Base-by-base conservation (phyloP, 2,113 vertebrate species). In the Steatornis caripensis region DNA sequence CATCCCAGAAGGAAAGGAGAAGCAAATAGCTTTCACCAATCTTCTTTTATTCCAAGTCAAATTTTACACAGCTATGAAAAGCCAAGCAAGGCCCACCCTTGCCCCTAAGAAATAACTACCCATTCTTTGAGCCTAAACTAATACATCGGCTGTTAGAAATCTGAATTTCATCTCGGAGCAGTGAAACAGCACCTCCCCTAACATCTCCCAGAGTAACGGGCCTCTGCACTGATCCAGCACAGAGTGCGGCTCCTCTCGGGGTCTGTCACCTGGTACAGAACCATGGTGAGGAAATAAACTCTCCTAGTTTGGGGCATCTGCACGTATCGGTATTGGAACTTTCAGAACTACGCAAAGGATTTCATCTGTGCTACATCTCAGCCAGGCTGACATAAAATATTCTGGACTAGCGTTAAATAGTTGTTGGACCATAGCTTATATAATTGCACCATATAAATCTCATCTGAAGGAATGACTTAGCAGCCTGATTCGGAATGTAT, bases 311-410 rank as follows among this genome's bases (percentile, higher is more conserved):
- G 37, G 37, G 24, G 21, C n/a, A 55, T 12, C 45, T 53, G 7
- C 29, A 5, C 3, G 8, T 49, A 45, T 11, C 45, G 5, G 3
- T 9, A 26, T 3, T 2, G 4, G 7, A 5, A 26, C n/a, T 82
- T 62, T 41, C 32, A 70, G 46, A 75, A 49, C 29, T 4, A 37
- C 4, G 14, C 15, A 22, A 72, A 32, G 24, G 13, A 75, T 71
- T 82, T 45, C 62, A 48, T 32, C 45, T 34, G 20, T 5, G 17
- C 23, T 48, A 19, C 12, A 27, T 22, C 49, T 86, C 65, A 71
- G 37, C 30, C 48, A 60, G 48, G 10, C 14, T 55, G 36, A 54
- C 14, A 17, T 6, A 24, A 90, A 92, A 61, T n/a, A 32, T 43
- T 76, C 54, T 22, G 4, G 32, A n/a, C 45, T 26, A 87, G 12